Evolutionary conservation across 2,888 invertebrate species (phyloP), one percentile per base, ranked within the genome.

Genomic region (Carcina quercana): DNA sequence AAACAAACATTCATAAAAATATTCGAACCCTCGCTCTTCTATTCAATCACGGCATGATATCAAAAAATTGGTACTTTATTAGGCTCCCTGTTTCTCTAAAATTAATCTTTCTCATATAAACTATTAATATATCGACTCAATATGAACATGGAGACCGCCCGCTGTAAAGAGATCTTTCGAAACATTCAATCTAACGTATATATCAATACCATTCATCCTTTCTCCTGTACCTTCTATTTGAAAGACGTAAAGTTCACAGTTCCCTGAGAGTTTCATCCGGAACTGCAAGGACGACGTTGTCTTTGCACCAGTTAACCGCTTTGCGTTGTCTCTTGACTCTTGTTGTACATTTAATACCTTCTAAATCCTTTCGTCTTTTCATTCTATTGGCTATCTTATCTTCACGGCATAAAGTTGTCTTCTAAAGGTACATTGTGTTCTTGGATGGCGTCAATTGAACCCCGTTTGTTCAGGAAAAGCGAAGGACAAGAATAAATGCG

Each of bases 401-500:
- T 2, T 3, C 8, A 6, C 31, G 0, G 6, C 0, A 0, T 38
- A 51, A 59, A 38, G 40, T 51, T 48, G 30, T 30, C 22, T 41
- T 54, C 55, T 67, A 25, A 25, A 29, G 3, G 24, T 11, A 6
- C 10, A 11, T 6, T 4, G 12, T 43, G 40, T 8, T n/a, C 13
- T 59, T 58, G 61, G 64, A 64, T 64, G 65, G 59, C 73, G 78
- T 73, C 70, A 80, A 69, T 64, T 64, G 66, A 79, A 73, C 69
- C 73, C 50, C 67, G 62, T 57, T 70, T 68, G 72, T 46, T 69
- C 63, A 71, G 72, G 66, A 75, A 73, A 73, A 66, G 70, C 64
- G 69, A 68, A 72, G 69, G 73, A 75, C 69, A 68, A 72, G 69
- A 72, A 75, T 74, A 73, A 72, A 74, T 72, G 73, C 71, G 63